Evolutionary conservation across 2,797 vertebrate genomes (phyloP).

Genomic region (Manis pentadactyla): DNA sequence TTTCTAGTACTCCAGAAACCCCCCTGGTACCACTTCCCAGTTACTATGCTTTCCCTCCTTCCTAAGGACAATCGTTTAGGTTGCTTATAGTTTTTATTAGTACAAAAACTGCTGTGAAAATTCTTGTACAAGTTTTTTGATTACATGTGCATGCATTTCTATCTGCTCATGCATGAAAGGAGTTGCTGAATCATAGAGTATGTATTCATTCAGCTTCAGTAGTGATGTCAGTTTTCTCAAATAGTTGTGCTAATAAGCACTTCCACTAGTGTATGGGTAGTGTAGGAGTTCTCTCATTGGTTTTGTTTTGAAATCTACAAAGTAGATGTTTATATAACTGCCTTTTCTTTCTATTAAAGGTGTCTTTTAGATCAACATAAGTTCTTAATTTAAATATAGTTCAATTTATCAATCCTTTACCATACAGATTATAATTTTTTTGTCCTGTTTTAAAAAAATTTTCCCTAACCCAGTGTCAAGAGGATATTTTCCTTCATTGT

Average conservation of each 20-base stretch:
- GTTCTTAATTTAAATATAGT: constrained; percentile 24
- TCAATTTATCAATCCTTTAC: background rate
- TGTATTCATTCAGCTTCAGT: background rate
- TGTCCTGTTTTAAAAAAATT: background rate
- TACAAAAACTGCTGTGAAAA: background rate
- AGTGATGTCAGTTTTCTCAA: background rate
- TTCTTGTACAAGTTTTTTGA: background rate
- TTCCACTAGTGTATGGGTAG: background rate
- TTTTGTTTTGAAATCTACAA: background rate
- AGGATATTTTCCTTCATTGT: background rate
- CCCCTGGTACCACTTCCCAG: background rate
- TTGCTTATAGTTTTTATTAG: background rate
- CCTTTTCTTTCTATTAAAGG: background rate
- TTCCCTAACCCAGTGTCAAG: background rate
- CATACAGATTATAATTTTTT: background rate
- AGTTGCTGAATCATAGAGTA: background rate
- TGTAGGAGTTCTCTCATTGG: background rate
- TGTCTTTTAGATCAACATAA: background rate
- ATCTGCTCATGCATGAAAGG: background rate
- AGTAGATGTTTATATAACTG: background rate
- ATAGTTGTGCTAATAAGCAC: background rate
- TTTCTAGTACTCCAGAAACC: background rate
- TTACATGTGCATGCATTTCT: background rate
- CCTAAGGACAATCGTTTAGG: background rate
- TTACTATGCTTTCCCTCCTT: background rate